A percentile compares a stretch with the other conserved stretches of the same genome.
Evolutionary conservation across 2,113 vertebrate genomes (phyloP).

Genomic region (Oreochromis aureus): DNA sequence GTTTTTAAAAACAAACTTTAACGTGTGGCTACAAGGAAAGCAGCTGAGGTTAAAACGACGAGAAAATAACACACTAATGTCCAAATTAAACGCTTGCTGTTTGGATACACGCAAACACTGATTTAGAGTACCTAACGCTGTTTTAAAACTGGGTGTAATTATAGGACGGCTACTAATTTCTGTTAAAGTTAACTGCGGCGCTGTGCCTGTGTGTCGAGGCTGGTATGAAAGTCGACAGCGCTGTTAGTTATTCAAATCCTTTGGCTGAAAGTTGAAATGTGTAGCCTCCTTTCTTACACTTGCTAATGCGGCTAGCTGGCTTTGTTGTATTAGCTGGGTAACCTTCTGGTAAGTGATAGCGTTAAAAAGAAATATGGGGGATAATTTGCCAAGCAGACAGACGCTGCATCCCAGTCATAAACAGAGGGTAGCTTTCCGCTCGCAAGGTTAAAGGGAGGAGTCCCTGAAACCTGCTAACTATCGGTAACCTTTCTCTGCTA

Average conservation of each 20-base stretch:
- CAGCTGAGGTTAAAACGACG: neutral
- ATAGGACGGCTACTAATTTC: neutral
- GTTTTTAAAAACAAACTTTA: neutral
- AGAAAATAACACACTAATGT: neutral
- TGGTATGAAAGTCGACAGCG: neutral
- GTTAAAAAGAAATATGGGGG: neutral
- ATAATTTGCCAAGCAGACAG: slow-evolving; percentile 13
- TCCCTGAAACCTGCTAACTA: neutral
- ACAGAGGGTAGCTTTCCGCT: neutral
- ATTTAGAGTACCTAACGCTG: rapidly evolving
- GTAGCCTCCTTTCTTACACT: neutral
- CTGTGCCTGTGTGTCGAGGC: neutral
- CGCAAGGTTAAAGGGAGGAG: neutral
- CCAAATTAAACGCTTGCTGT: neutral
- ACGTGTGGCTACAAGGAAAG: neutral
- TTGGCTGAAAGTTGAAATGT: neutral
- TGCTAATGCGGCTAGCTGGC: slow-evolving; percentile 10
- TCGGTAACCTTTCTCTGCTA: neutral
- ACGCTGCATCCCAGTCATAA: neutral
- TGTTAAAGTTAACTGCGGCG: neutral
- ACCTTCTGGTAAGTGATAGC: neutral
- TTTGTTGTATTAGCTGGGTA: slow-evolving; percentile 31
- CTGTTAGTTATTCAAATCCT: neutral
- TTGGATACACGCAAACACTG: neutral
- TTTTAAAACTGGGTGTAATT: neutral